These are phyloP conservation scores for Hyposoter dolosus DNA, from an alignment of 2,888 invertebrate genomes.

Conservation along the genomic window DNA sequence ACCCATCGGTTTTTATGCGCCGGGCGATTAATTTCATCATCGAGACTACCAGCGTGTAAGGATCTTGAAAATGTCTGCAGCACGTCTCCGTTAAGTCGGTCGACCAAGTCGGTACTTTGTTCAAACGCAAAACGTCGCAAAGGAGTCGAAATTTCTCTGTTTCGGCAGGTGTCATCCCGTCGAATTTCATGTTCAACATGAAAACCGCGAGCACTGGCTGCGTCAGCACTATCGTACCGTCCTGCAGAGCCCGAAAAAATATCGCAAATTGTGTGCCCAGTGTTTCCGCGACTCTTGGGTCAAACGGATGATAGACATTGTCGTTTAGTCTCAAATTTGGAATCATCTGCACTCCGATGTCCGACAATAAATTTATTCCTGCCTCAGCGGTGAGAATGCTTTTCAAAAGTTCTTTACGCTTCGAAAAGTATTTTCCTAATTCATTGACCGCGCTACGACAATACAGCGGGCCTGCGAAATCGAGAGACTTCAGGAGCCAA, in stretches of 20 bases:
- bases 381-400: constrained; percentile 35
- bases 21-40: constrained; percentile 58
- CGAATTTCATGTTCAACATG: constrained; percentile 67
- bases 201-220: constrained; percentile 70
- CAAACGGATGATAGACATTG: constrained; percentile 9
- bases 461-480: constrained; percentile 51
- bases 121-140: constrained; percentile 65
- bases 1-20: constrained; percentile 48
- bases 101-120: constrained; percentile 67
- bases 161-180: constrained; percentile 54
- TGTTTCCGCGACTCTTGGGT: constrained; percentile 17
- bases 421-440: constrained; percentile 50
- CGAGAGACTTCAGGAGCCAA: constrained; percentile 62
- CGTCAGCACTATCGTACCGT: constrained; percentile 61
- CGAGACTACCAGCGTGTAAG: constrained; percentile 55
- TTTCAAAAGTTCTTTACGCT: constrained; percentile 35
- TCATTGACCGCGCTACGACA: constrained; percentile 62
- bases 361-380: constrained; percentile 64
- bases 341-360: constrained; percentile 62
- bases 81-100: constrained; percentile 43
- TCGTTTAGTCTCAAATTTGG: constrained; percentile 53
- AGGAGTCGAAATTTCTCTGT: constrained; percentile 69
- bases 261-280: constrained; percentile 68
- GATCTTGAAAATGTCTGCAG: constrained; percentile 45
- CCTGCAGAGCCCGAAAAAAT: constrained; percentile 62